phyloP scores from a whole-genome alignment of 2,797 vertebrate species.

The Typhlichthys eigenmanni region DNA sequence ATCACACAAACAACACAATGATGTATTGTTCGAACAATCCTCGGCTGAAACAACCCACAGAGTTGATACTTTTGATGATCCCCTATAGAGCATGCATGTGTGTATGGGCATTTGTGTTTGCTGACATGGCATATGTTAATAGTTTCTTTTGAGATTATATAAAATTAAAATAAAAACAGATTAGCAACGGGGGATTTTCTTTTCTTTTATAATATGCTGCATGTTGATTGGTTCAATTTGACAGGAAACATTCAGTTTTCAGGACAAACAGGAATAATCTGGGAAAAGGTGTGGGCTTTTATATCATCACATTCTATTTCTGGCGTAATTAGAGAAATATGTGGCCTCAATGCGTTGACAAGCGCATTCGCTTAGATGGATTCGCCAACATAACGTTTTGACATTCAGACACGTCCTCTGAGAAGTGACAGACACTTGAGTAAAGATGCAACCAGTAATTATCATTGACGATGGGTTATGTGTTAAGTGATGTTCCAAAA shows the following conservation, averaged over 20 bases:
- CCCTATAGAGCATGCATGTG: too few relatives aligned
- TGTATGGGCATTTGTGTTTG: too few relatives aligned
- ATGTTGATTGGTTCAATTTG: too few relatives aligned
- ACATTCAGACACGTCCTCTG: constrained; percentile 29
- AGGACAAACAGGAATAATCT: constrained; percentile 2
- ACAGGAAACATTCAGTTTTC: too few relatives aligned
- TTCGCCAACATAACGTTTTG: constrained; percentile 35
- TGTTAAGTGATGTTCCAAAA: too few relatives aligned
- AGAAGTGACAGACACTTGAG: constrained; percentile 8
- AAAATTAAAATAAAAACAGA: not conserved
- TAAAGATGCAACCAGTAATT: too few relatives aligned
- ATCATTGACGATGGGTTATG: too few relatives aligned
- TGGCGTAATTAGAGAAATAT: constrained; percentile 47
- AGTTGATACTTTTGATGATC: too few relatives aligned
- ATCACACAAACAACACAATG: not conserved
- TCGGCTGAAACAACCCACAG: not conserved
- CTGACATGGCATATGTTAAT: not conserved
- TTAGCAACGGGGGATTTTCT: too few relatives aligned
- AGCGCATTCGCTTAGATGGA: constrained; percentile 25
- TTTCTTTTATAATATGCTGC: too few relatives aligned
- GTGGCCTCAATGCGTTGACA: constrained; percentile 28
- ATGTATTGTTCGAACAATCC: not conserved
- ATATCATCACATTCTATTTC: constrained; percentile 35
- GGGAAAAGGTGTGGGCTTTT: constrained; percentile 21
- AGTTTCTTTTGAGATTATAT: not conserved